Evolutionary conservation across 2,888 invertebrate genomes (phyloP), one percentile per base, ranked within the genome.

Genomic region (Celastrina argiolus): DNA sequence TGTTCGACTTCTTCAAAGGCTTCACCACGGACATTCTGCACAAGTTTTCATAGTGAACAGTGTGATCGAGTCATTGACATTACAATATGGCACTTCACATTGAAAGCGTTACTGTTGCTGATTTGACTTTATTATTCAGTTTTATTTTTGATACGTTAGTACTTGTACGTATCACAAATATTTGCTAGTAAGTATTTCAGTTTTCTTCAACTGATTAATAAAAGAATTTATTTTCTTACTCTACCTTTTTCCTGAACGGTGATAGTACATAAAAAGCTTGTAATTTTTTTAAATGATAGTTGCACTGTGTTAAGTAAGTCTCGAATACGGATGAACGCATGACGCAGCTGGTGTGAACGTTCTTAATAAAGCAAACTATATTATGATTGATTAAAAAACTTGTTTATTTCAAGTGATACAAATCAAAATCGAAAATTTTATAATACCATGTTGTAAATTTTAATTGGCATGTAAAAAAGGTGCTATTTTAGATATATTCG

Each of bases 21-120:
- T 79, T 90, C 79, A 90, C 88, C 64, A 84, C 85, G 56, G 88
- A 89, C 73, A 81, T 90, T 69, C 73, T 90, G 59, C 85, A 90
- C 64, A 82, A 84, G 72, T 88, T 91, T 72, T 73, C 83, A 67
- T 88, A 83, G 34, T 36, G 18, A 12, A 18, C 39, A 51, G 78
- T 72, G 58, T 10, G 56, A 18, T 41, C 56, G 41, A 41, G 45
- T 41, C 64, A 64, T 56, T 39, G 65, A 61, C 56, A 39, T 51
- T 51, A 22, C 12, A 22, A 18, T 51, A 12, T 51, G 51, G 0
- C 51, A 12, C 12, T 51, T 51, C 51, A 51, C 58, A 51, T 34
- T 42, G 18, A 58, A 67, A 59, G 64, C 64, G 31, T 16, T n/a
- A n/a, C n/a, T 42, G 14, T n/a, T 26, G 64, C 51, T 56, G 31